Conservation (phyloP, 2,888 invertebrate genomes). For the Cacoxenus indagator region DNA sequence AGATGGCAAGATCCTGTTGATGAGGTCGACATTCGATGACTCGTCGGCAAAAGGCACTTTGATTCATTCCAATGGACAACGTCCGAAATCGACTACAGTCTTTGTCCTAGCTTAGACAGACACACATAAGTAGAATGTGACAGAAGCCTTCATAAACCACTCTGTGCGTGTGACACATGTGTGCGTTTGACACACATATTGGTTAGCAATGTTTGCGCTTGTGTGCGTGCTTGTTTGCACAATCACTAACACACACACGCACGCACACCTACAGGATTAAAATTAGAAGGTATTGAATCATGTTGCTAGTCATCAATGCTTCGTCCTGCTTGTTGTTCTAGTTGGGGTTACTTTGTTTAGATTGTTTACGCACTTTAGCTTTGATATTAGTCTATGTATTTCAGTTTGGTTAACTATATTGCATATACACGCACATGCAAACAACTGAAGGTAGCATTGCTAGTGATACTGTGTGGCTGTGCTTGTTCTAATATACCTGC, state of each 20-base stretch:
- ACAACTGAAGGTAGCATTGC: neutral
- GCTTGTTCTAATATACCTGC: neutral
- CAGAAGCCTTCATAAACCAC: constrained; percentile 28
- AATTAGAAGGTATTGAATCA: constrained; percentile 65
- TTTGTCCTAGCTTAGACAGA: constrained; percentile 28
- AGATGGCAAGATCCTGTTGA: constrained; percentile 61
- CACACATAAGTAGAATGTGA: too few relatives aligned
- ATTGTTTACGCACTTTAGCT: constrained; percentile 68
- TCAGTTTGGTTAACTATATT: constrained; percentile 36
- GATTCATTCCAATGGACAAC: constrained; percentile 15
- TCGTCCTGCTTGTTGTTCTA: constrained; percentile 43
- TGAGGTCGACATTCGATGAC: constrained; percentile 53
- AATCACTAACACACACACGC: neutral
- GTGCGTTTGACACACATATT: neutral
- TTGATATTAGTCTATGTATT: constrained; percentile 60
- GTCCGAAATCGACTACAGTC: neutral
- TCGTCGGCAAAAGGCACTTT: constrained; percentile 2
- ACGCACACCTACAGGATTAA: constrained; percentile 49
- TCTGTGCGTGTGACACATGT: constrained; percentile 29
- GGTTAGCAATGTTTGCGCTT: constrained; percentile 20
- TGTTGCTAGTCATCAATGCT: constrained; percentile 65
- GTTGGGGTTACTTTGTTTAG: constrained; percentile 49
- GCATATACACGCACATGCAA: neutral
- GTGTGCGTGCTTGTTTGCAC: constrained; percentile 24
- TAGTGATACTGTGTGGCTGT: neutral